Base-by-base conservation (phyloP, 64 coral and sea anemone species). In the Anthopleura sola region DNA sequence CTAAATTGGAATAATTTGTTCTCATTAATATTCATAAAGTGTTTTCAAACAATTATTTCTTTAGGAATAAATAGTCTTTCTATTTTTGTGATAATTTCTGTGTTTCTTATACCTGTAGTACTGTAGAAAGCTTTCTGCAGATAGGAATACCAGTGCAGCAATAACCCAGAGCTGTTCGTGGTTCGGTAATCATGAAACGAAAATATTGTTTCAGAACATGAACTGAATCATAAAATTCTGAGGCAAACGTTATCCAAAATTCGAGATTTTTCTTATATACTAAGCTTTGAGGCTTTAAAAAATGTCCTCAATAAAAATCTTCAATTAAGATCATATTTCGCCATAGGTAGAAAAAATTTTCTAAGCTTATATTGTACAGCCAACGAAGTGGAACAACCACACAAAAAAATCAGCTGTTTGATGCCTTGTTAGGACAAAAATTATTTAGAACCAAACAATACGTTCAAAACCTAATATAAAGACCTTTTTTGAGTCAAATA, bases 131-230 rank as follows among this genome's bases (percentile, higher is more conserved):
- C 28, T 81, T 44, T 81, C 78, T n/a, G 40, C 37, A 81, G 78
- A 81, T 15, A 81, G 26, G 37, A 44, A 81, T 13, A 81, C 78
- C 78, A 81, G 10, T 21, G 78, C 78, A 13, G 17, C 78, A 21
- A 81, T 81, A 18, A 81, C 49, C 78, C 78, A 81, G 78, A 81
- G 38, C 78, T 81, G 78, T 71, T 71, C 29, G 66, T 71, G 29
- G 66, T 71, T 71, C 66, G 24, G 23, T n/a, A 28, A 26, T 62
- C 5, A 71, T 71, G 29, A 71, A 71, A 71, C 66, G 66, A 71
- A 71, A 71, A 32, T 71, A 28, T 36, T 71, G 66, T 34, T 71
- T 71, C 66, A 71, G 66, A 71, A 33, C n/a, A 71, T 34, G 0
- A 71, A 71, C 21, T 71, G 28, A 33, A 71, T 71, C 60, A 23